Conservation (phyloP, 2,113 vertebrate species). For the Oryzias curvinotus region DNA sequence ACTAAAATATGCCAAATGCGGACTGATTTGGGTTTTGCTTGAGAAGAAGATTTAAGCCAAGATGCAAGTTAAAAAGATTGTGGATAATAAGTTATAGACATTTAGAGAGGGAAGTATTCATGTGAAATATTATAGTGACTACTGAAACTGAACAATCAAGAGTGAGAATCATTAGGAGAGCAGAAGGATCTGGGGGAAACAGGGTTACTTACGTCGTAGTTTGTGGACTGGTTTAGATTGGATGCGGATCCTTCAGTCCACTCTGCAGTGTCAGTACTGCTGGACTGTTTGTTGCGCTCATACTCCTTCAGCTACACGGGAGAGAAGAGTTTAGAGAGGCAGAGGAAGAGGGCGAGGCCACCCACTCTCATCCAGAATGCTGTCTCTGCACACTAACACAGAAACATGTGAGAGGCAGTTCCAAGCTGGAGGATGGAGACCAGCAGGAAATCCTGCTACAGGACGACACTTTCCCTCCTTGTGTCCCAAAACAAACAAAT, state of each 20-base stretch:
- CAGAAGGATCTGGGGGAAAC: conserved; percentile 5
- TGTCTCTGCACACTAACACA: neutral
- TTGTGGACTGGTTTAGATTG: conserved; percentile 88
- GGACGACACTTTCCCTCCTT: neutral
- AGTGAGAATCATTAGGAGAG: conserved; percentile 33
- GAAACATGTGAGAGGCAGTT: conserved; percentile 22
- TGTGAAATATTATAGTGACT: too few relatives aligned
- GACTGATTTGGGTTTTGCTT: conserved; percentile 3
- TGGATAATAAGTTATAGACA: too few relatives aligned
- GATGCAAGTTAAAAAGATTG: neutral
- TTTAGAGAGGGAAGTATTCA: too few relatives aligned
- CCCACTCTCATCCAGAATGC: conserved; percentile 52
- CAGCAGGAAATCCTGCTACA: neutral
- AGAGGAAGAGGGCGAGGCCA: conserved; percentile 52
- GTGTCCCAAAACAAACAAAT: neutral
- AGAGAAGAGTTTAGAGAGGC: conserved; percentile 81
- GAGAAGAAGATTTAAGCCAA: neutral
- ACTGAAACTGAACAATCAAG: conserved; percentile 1
- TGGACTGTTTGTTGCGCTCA: conserved; percentile 88
- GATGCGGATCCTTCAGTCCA: conserved; percentile 88
- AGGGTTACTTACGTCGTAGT: conserved; percentile 91
- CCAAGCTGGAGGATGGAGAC: neutral
- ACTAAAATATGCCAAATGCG: conserved; percentile 16
- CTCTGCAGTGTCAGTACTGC: conserved; percentile 85
- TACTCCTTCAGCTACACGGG: conserved; percentile 96